Evolutionary conservation across 2,113 vertebrate species (phyloP), one percentile per base, ranked within the genome.

Genomic region (Actenoides hombroni): DNA sequence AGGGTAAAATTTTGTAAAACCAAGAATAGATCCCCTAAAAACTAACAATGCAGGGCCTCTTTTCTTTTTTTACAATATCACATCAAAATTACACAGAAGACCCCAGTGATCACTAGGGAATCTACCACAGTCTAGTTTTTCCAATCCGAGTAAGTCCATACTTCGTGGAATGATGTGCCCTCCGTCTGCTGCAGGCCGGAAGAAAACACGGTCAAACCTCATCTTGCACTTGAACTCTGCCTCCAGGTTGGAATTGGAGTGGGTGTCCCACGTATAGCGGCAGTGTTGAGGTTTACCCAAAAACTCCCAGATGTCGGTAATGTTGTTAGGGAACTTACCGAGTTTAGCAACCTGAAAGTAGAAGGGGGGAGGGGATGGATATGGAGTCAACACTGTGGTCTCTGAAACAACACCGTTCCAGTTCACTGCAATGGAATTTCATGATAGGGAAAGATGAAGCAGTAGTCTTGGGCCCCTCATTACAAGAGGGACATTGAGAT

Each of bases 91-190:
- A 85, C 99, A 99, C 71, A 99, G 98, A 74, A 99, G 97, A 53
- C 99, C 99, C 99, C 99, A 99, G 97, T 99, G 99, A 95, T 99
- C 99, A 81, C 99, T 99, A 16, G 98, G 98, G 95, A 98, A 99
- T 77, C 98, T 98, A 8, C 99, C 98, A 96, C 99, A 99, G 92
- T 99, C 98, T 73, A 99, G 96, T 95, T 99, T 99, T 91, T 99
- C 99, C 93, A 98, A 90, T 9, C 99, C 99, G 2, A 99, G 93
- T 77, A 99, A 97, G 74, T 98, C 98, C 98, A 99, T 98, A 96
- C 98, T 98, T 60, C 97, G 98, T 19, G 99, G 99, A 86, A 97
- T 68, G 68, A 99, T 77, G 40, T 86, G 73, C 2, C 97, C 95
- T 17, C 97, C 96, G 4, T 91, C 93, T 3, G 80, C 86, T 1